These are phyloP conservation scores for Celastrina argiolus DNA, from an alignment of 2,888 invertebrate species.

Conservation along the genomic window DNA sequence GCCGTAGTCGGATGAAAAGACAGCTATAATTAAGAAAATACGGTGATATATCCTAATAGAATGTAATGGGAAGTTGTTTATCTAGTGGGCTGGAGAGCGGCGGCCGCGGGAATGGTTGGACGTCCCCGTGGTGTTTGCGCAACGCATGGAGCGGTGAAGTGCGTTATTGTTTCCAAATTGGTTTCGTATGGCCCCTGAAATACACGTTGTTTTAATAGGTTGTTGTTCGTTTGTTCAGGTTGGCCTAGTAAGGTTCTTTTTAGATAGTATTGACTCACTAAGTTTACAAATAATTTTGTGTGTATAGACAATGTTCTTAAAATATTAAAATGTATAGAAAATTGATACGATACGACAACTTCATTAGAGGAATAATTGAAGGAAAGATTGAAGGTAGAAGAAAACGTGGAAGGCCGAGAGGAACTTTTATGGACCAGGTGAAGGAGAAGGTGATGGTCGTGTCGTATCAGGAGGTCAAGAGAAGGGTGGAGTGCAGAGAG, in stretches of 20 bases:
- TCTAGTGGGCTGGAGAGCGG: conserved; percentile 22
- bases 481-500: no score
- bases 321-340: no score
- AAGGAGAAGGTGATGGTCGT: no score
- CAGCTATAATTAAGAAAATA: background rate
- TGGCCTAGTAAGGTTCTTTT: background rate
- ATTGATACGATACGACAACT: no score
- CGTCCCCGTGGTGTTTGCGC: conserved; percentile 28
- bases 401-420: no score
- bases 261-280: background rate
- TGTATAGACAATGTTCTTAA: no score
- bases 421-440: no score
- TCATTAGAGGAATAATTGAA: no score
- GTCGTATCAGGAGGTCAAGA: no score
- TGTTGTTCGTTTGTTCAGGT: background rate
- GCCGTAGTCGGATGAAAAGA: no score
- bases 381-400: no score
- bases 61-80: background rate
- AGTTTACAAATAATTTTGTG: no score
- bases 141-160: conserved; percentile 27
- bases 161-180: conserved; percentile 29
- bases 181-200: conserved; percentile 25
- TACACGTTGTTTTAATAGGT: conserved; percentile 23
- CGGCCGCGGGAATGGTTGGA: conserved; percentile 28
- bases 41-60: background rate